A percentile compares a stretch with the other conserved stretches of the same genome.
Evolutionary conservation across 2,797 vertebrate genomes (phyloP).

Genomic region (Hydrophis major): DNA sequence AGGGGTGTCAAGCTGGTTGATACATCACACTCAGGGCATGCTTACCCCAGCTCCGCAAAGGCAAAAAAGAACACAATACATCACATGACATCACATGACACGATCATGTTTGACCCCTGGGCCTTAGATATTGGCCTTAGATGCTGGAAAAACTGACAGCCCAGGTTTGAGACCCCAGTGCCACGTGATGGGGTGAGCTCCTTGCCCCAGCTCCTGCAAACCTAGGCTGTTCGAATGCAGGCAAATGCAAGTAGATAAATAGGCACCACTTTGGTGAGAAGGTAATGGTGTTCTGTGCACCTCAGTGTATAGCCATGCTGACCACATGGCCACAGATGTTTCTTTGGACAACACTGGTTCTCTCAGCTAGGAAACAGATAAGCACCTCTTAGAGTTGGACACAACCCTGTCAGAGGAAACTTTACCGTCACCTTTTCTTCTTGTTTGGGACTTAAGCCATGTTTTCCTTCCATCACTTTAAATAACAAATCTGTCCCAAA

Average conservation of each 20-base stretch:
- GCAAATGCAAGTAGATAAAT: background rate
- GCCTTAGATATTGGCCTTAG: no score
- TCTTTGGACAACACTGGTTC: background rate
- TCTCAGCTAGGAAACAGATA: background rate
- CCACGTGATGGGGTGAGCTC: no score
- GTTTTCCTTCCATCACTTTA: background rate
- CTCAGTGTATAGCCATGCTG: background rate
- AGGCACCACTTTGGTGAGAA: background rate
- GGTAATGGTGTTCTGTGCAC: background rate
- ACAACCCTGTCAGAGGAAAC: background rate
- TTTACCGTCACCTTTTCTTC: background rate
- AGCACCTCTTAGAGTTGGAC: background rate
- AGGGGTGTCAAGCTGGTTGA: no score
- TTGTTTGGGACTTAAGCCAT: background rate
- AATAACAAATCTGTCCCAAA: background rate
- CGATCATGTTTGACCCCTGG: no score
- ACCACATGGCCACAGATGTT: background rate
- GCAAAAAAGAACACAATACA: accelerated
- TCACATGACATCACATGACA: no score
- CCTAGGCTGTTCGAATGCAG: background rate
- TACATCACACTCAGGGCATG: no score
- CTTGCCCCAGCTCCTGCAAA: no score
- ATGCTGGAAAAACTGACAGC: no score
- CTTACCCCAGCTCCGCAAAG: no score
- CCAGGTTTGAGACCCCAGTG: no score